Evolutionary conservation across 2,797 vertebrate species (phyloP).

Genomic region (Melopsittacus undulatus): DNA sequence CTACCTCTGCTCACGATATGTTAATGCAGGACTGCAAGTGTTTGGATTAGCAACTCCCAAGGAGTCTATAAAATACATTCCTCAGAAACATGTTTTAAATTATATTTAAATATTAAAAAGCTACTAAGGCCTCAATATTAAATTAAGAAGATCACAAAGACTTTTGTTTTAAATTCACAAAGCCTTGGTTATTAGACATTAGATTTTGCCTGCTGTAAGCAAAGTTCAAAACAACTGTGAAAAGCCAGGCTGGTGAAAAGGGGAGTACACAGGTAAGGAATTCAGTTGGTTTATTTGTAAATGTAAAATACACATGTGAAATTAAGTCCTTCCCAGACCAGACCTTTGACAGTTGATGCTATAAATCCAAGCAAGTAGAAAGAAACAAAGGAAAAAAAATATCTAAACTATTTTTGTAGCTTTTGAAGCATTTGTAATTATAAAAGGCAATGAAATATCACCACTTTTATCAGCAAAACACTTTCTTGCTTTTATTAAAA

Average conservation of each 20-base stretch:
- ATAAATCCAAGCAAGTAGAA: conserved; percentile 26
- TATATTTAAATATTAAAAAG: conserved; percentile 20
- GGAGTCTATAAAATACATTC: neutral
- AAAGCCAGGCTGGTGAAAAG: neutral
- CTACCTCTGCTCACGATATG: neutral
- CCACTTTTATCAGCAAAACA: conserved; percentile 10
- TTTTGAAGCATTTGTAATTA: neutral
- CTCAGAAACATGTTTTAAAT: conserved; percentile 14
- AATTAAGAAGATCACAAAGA: conserved; percentile 23
- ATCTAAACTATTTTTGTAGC: neutral
- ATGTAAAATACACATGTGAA: neutral
- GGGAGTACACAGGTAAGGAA: neutral
- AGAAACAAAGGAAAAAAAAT: neutral
- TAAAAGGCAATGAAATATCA: conserved; percentile 35
- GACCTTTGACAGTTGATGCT: conserved; percentile 19
- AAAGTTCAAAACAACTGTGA: neutral
- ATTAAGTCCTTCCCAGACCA: conserved; percentile 4
- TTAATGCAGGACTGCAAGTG: neutral
- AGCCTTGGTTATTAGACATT: neutral
- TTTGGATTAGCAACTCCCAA: conserved; percentile 4
- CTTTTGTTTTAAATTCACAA: conserved; percentile 1
- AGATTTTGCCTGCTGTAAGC: neutral
- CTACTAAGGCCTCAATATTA: neutral
- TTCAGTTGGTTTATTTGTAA: neutral
- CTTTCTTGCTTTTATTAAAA: neutral